Conservation (phyloP, 1,140 invertebrate species). For the Armadillidium nasatum region DNA sequence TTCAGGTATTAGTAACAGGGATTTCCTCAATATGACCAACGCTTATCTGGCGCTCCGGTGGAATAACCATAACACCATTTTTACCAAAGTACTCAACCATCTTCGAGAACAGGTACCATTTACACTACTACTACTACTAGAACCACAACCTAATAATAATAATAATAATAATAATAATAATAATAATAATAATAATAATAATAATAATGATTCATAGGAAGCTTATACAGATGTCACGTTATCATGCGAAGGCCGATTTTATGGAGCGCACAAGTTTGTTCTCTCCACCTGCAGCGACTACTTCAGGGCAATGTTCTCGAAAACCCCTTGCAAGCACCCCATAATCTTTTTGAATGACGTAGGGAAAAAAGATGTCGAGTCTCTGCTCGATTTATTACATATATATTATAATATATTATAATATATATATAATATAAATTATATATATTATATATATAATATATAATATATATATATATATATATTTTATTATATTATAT, state of each 20-base stretch:
- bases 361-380: slow-evolving; percentile 39
- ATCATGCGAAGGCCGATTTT: slow-evolving; percentile 41
- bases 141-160: too few relatives aligned
- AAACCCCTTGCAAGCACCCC: slow-evolving; percentile 45
- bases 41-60: slow-evolving; percentile 38
- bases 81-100: slow-evolving; percentile 36
- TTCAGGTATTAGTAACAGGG: background rate
- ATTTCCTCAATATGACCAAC: background rate
- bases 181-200: too few relatives aligned
- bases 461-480: too few relatives aligned
- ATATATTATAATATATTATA: too few relatives aligned
- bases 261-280: slow-evolving; percentile 43
- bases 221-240: slow-evolving; percentile 43
- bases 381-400: slow-evolving; percentile 43
- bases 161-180: too few relatives aligned
- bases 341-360: slow-evolving; percentile 44
- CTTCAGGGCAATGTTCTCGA: slow-evolving; percentile 44
- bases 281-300: slow-evolving; percentile 44
- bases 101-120: slow-evolving; percentile 37
- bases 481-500: too few relatives aligned
- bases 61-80: slow-evolving; percentile 44
- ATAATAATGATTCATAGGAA: background rate
- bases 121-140: too few relatives aligned
- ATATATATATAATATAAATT: too few relatives aligned
- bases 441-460: too few relatives aligned